A percentile compares a stretch with the other conserved stretches of the same genome.
These are phyloP conservation scores for Zoroaster sp. DNA, from an alignment of 53 echinoderm and acorn worm species.

Conservation along the genomic window DNA sequence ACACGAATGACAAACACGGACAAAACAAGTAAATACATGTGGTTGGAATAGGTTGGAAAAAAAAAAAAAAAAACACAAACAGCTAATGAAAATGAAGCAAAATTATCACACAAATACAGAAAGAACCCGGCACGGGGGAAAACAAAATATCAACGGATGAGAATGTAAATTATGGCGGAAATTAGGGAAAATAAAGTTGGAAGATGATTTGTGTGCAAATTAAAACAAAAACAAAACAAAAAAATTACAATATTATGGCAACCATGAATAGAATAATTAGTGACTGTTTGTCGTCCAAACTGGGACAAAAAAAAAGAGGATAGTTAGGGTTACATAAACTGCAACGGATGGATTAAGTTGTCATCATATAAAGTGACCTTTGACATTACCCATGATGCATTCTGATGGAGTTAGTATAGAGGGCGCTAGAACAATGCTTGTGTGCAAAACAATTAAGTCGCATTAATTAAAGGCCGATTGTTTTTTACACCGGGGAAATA, in stretches of 20 bases:
- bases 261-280: not conserved
- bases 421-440: constrained; percentile 8
- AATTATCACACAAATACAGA: not conserved
- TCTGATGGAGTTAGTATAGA: constrained; percentile 15
- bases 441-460: not conserved
- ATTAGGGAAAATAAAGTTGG: not conserved
- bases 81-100: not conserved
- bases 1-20: not conserved
- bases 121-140: not conserved
- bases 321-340: not conserved
- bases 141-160: too few species aligned
- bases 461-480: not conserved
- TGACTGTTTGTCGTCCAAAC: not conserved
- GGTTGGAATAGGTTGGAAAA: not conserved
- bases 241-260: not conserved
- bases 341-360: too few species aligned
- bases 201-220: not conserved
- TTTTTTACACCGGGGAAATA: not conserved
- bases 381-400: constrained; percentile 16
- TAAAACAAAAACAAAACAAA: too few species aligned
- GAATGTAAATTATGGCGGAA: too few species aligned
- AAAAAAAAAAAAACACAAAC: not conserved
- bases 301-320: not conserved
- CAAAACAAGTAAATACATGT: not conserved
- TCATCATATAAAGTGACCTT: not conserved